Base-by-base conservation (phyloP, 2,888 invertebrate genomes). In the Nudaria mundana region DNA sequence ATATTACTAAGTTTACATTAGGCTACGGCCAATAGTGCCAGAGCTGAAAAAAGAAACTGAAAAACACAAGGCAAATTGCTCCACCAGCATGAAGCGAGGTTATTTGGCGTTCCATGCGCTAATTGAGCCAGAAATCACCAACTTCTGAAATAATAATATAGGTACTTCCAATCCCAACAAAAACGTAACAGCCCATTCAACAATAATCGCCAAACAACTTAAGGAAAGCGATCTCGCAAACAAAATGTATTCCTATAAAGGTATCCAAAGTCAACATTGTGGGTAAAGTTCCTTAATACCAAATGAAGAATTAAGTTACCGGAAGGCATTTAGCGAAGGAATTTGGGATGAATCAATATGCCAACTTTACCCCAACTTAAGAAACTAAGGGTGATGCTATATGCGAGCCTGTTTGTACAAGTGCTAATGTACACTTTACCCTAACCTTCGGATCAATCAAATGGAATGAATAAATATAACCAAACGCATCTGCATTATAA, bases 261-360 rank as follows among this genome's bases (percentile, higher is more conserved):
- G 23, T 30, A 44, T 43, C 44, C 36, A 35, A 48, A 40, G 40
- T 37, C 42, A 57, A 49, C 39, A 43, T 44, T 48, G 40, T 31
- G 33, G 32, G 10, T n/a, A 47, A 61, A 56, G 42, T 60, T 60
- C 29, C 30, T 34, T 45, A 55, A 49, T 55, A 49, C 45, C 37
- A 51, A 49, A 48, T 44, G 45, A 50, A 55, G 47, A 45, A 43
- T 45, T 40, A 40, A 45, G 44, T 42, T 45, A 48, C 48, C 37
- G 44, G 47, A 12, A 42, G 56, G 44, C 54, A 63, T 63, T 64
- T 59, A 60, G 60, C 46, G 50, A 40, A 51, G 51, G 59, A 63
- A 65, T 63, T 59, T 48, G 38, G 48, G 44, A n/a, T n/a, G n/a
- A n/a, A 30, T 44, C 56, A 56, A 59, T 56, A 52, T 42, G 31